These are phyloP conservation scores for Cartodere bifasciata DNA, from an alignment of 2,888 invertebrate species.

Conservation along the genomic window DNA sequence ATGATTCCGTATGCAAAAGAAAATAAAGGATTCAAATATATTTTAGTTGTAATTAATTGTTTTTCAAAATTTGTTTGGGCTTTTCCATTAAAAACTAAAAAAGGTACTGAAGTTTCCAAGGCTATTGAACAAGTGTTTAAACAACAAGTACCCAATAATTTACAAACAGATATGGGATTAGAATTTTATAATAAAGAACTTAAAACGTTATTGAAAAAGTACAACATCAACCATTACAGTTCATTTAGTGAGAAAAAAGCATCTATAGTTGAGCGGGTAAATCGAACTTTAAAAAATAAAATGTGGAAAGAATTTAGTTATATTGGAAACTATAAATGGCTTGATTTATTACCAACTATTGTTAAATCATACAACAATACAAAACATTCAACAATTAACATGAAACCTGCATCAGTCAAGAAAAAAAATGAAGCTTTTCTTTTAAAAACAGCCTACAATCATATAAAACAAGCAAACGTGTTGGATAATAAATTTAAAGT, in stretches of 20 bases:
- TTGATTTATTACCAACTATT: conserved; percentile 15
- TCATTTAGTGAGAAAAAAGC: conserved; percentile 22
- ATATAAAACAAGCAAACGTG: too few relatives aligned
- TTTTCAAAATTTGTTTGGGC: conserved; percentile 29
- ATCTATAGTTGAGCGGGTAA: conserved; percentile 18
- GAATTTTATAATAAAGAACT: conserved; percentile 22
- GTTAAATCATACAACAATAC: conserved; percentile 19
- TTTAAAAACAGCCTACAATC: too few relatives aligned
- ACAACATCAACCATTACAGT: conserved; percentile 15
- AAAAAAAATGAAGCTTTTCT: too few relatives aligned
- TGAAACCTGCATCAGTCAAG: too few relatives aligned
- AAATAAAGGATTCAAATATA: conserved; percentile 24
- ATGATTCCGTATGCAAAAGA: conserved; percentile 21
- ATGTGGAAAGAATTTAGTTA: conserved; percentile 17
- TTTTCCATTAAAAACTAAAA: conserved; percentile 24
- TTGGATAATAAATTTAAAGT: conserved; percentile 17
- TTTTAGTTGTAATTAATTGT: conserved; percentile 25
- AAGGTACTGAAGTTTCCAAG: conserved; percentile 16
- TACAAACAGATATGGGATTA: conserved; percentile 21
- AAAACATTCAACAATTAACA: conserved; percentile 18
- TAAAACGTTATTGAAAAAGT: conserved; percentile 16
- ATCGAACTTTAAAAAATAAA: conserved; percentile 15
- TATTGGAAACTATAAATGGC: conserved; percentile 15
- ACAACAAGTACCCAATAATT: conserved; percentile 15
- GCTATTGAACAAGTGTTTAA: conserved; percentile 22